Conservation (phyloP, 2,797 vertebrate species). For the Gallinago stenura region DNA sequence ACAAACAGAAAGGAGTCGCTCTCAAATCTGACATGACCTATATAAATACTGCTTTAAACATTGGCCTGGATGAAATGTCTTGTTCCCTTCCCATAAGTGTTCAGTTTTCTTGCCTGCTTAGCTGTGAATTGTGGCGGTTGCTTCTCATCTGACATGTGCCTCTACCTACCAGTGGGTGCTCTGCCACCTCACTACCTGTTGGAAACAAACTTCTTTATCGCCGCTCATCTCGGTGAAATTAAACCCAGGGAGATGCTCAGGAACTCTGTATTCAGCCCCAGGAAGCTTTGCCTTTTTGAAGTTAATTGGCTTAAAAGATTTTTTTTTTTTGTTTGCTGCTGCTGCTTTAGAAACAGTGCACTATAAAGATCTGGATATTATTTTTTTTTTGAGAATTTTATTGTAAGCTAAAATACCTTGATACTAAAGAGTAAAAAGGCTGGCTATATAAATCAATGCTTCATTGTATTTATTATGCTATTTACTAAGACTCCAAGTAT, state of each 20-base stretch:
- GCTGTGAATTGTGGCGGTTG: background rate
- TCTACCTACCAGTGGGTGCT: background rate
- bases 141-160: background rate
- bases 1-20: background rate
- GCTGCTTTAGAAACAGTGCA: background rate
- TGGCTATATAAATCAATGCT: conserved; percentile 33
- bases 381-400: background rate
- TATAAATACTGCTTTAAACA: background rate
- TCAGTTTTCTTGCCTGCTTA: background rate
- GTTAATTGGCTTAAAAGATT: background rate
- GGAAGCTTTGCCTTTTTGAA: background rate
- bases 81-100: background rate
- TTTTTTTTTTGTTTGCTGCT: background rate
- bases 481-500: conserved; percentile 13
- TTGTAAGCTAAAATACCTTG: conserved; percentile 10
- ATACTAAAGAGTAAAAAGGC: background rate
- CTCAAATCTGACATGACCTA: background rate
- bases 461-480: conserved; percentile 30
- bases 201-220: background rate
- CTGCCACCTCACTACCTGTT: background rate
- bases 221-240: background rate
- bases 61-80: background rate
- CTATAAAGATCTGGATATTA: background rate
- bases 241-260: background rate
- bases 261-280: background rate